Evolutionary conservation across 1,140 invertebrate species (phyloP).

Genomic region (Himalopsyche phryganea): DNA sequence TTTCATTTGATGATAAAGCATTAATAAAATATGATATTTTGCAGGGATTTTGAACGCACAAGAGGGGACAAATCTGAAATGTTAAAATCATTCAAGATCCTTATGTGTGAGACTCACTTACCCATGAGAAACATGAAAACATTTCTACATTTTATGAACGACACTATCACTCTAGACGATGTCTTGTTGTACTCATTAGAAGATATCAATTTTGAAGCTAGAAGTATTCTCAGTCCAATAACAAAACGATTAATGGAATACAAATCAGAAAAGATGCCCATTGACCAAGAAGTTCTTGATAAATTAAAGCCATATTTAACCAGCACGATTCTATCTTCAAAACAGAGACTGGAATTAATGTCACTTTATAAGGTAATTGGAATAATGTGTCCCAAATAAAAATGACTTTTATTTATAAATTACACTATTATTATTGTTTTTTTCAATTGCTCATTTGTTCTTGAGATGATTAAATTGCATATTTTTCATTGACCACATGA

Average conservation of each 20-base stretch:
- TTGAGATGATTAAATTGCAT: too few species aligned
- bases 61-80: slow-evolving; percentile 15
- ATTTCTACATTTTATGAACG: slow-evolving; percentile 15
- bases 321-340: slow-evolving; percentile 21
- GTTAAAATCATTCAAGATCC: slow-evolving; percentile 12
- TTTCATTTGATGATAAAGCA: too few species aligned
- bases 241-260: slow-evolving; percentile 19
- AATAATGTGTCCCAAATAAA: too few species aligned
- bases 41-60: slow-evolving; percentile 25
- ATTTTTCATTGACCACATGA: too few species aligned
- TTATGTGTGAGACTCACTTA: slow-evolving; percentile 19
- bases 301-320: slow-evolving; percentile 28
- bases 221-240: slow-evolving; percentile 19
- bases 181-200: slow-evolving; percentile 17
- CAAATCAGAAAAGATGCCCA: slow-evolving; percentile 11
- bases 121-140: slow-evolving; percentile 14
- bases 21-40: too few species aligned
- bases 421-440: too few species aligned
- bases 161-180: slow-evolving; percentile 16
- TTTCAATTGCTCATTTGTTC: too few species aligned
- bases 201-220: slow-evolving; percentile 7
- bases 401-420: too few species aligned
- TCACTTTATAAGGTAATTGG: slow-evolving; percentile 25
- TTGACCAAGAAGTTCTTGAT: slow-evolving; percentile 22
- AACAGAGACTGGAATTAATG: slow-evolving; percentile 28